Percentiles rank a stretch among this genome's conserved stretches.
These are phyloP conservation scores for Carettochelys insculpta DNA, from an alignment of 2,113 vertebrate genomes.

Conservation along the genomic window DNA sequence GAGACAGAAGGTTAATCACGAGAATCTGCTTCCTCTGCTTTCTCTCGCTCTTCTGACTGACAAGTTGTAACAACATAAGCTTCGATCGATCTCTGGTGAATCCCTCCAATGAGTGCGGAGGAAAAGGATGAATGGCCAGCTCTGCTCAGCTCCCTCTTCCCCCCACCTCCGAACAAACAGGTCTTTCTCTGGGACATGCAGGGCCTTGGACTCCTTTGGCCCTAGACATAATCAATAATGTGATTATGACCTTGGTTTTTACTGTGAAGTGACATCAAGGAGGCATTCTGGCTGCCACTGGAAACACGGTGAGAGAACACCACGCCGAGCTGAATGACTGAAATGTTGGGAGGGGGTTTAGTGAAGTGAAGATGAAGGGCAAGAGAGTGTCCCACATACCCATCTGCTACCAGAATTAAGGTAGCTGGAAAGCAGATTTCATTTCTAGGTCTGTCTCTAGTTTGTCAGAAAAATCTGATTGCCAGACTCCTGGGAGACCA, in stretches of 20 bases:
- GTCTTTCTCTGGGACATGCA: fast-evolving
- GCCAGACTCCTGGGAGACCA: background rate
- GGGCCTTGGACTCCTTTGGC: background rate
- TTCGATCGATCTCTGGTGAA: background rate
- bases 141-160: fast-evolving
- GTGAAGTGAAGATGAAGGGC: background rate
- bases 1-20: fast-evolving
- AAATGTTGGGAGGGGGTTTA: background rate
- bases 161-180: fast-evolving
- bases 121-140: background rate
- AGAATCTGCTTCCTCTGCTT: background rate
- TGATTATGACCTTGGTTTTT: background rate
- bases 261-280: fast-evolving
- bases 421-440: background rate
- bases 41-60: background rate
- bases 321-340: background rate
- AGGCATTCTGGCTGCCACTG: fast-evolving
- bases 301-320: background rate
- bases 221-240: fast-evolving
- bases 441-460: background rate
- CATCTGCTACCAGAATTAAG: background rate
- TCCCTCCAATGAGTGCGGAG: background rate
- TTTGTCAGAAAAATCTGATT: background rate
- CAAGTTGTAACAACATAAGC: background rate
- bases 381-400: background rate